Base-by-base conservation (phyloP, 2,888 invertebrate genomes). In the Parnassius mnemosyne region DNA sequence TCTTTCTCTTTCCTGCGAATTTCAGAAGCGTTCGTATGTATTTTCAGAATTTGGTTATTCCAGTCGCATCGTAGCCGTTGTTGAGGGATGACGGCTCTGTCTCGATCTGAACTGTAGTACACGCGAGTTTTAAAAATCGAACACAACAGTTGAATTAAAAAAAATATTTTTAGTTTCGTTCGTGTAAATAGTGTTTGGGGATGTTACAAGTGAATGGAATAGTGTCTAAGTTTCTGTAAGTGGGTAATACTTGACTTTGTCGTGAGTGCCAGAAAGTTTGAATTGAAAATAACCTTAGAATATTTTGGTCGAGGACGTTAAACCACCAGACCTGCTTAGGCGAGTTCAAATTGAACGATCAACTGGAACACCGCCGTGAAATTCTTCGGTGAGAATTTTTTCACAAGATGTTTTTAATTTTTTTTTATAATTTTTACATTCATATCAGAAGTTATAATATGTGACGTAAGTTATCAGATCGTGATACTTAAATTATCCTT, bases 231-330 rank as follows among this genome's bases (percentile, higher is more conserved):
- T 56, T 52, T 47, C 16, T 51, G 44, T 43, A 59, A 51, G 57
- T 57, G 57, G 53, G 53, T 42, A 54, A 2, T 41, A 20, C 16
- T 51, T 44, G 41, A 59, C 49, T 46, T 34, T 16, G 59, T 34
- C 51, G 58, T 65, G 58, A 49, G 20, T 65, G 65, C 65, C 67
- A 65, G 65, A 67, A 53, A 47, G 42, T 55, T 58, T 57, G 12
- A 47, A 64, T 61, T 67, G 56, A 64, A 61, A 64, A 67, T 67
- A 67, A 66, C 65, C 64, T 64, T 60, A 61, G 56, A 57, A 66
- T 63, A 65, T 65, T 67, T 64, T 66, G 57, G 64, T 64, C 67
- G 67, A 66, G 67, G 65, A 66, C 67, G 54, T 50, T 64, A 57
- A 60, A 60, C 64, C 50, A 51, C 56, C 59, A 49, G 25, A 34